phyloP scores from a whole-genome alignment of 2,797 vertebrate genomes.

The Myioborus melanocephalus region DNA sequence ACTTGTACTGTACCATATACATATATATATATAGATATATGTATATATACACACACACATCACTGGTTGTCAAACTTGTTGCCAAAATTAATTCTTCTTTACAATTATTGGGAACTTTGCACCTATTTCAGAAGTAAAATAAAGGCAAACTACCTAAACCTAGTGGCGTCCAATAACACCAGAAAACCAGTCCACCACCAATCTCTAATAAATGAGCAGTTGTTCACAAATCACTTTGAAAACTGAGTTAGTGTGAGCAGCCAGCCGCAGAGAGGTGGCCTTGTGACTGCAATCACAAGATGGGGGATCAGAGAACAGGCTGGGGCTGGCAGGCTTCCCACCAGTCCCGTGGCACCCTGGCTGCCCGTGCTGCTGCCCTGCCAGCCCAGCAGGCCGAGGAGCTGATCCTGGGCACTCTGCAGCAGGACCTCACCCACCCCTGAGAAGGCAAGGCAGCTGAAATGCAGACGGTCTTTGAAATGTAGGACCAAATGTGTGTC shows the following conservation, averaged over 20 bases:
- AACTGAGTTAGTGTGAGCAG: neutral
- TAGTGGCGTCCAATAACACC: neutral
- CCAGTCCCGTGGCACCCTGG: neutral
- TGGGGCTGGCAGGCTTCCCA: neutral
- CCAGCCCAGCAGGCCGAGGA: neutral
- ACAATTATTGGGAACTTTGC: neutral
- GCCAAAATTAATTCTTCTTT: neutral
- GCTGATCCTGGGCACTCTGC: accelerated
- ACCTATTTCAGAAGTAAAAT: neutral
- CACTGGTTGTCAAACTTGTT: neutral
- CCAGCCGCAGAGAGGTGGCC: neutral
- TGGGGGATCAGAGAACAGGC: neutral
- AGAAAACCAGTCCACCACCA: neutral
- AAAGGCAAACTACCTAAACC: neutral
- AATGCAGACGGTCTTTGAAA: neutral
- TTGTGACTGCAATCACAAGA: conserved; percentile 31
- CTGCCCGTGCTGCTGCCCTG: neutral
- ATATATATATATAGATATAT: accelerated
- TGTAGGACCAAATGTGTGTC: neutral
- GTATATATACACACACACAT: too few species aligned
- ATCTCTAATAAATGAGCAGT: neutral
- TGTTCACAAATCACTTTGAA: neutral
- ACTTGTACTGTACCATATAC: neutral
- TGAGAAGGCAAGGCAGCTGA: too few species aligned
- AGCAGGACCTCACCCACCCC: neutral